phyloP scores from a whole-genome alignment of 2,888 invertebrate species.

The Tubulanus polymorphus region DNA sequence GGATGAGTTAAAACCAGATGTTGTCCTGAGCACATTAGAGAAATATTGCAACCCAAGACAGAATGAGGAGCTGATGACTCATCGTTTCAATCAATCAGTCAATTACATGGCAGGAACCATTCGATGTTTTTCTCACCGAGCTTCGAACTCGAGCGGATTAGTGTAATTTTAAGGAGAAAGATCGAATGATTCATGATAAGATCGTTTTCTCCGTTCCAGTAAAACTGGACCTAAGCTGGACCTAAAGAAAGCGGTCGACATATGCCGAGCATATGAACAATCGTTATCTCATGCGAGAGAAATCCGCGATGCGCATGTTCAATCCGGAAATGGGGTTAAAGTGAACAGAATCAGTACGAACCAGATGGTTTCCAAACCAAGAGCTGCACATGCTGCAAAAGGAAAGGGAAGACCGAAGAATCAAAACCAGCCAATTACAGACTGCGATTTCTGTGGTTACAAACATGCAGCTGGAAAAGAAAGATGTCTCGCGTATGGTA shows the following conservation, averaged over 20 bases:
- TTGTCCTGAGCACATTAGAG: conserved; percentile 14
- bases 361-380: no score
- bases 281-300: conserved; percentile 12
- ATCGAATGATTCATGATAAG: conserved; percentile 20
- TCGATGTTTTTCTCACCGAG: conserved; percentile 20
- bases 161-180: conserved; percentile 18
- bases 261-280: conserved; percentile 13
- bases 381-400: no score
- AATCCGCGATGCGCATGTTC: background rate
- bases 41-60: conserved; percentile 18
- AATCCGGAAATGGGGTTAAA: background rate
- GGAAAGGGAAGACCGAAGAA: no score
- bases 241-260: background rate
- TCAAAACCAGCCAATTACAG: no score
- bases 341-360: background rate
- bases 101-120: conserved; percentile 10
- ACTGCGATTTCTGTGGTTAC: conserved; percentile 7
- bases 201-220: conserved; percentile 17
- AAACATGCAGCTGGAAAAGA: conserved; percentile 4
- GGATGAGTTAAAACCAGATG: conserved; percentile 8
- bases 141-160: conserved; percentile 14
- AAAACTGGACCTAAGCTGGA: conserved; percentile 16
- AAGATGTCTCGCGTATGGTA: conserved; percentile 9
- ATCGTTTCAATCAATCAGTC: conserved; percentile 17
- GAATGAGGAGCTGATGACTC: conserved; percentile 19